Evolutionary conservation across 2,113 vertebrate species (phyloP).

Genomic region (Pseudopodoces humilis): DNA sequence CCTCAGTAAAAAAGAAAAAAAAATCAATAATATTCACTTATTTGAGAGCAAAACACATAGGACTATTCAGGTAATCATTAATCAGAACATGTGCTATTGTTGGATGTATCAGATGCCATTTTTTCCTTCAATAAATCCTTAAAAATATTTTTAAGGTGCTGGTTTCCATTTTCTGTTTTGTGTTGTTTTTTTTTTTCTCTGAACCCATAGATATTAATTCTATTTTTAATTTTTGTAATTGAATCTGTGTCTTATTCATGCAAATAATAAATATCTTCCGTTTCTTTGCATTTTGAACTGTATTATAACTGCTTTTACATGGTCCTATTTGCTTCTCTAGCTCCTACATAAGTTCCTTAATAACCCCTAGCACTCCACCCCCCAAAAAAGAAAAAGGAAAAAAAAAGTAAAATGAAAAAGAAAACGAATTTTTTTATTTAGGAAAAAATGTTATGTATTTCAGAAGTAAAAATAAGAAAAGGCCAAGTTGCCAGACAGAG

Average conservation of each 20-base stretch:
- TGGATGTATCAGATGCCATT: background rate
- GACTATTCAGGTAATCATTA: background rate
- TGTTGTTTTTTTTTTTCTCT: background rate
- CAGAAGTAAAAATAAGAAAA: background rate
- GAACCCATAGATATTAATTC: background rate
- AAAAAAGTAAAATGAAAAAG: background rate
- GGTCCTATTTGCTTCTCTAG: background rate
- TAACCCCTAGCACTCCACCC: accelerated
- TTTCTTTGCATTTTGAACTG: background rate
- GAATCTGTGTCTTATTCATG: background rate
- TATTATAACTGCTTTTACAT: background rate
- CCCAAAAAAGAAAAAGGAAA: accelerated
- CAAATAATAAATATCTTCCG: background rate
- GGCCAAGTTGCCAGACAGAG: background rate
- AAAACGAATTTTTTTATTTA: background rate
- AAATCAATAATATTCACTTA: background rate
- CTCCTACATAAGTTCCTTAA: background rate
- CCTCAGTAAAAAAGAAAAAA: background rate
- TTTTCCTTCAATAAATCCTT: background rate
- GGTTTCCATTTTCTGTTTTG: background rate
- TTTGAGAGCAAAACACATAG: background rate
- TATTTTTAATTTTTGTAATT: background rate
- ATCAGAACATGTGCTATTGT: background rate
- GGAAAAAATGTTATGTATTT: background rate
- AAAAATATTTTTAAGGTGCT: background rate